phyloP scores from a whole-genome alignment of 2,113 vertebrate species.

The Polyodon spathula region DNA sequence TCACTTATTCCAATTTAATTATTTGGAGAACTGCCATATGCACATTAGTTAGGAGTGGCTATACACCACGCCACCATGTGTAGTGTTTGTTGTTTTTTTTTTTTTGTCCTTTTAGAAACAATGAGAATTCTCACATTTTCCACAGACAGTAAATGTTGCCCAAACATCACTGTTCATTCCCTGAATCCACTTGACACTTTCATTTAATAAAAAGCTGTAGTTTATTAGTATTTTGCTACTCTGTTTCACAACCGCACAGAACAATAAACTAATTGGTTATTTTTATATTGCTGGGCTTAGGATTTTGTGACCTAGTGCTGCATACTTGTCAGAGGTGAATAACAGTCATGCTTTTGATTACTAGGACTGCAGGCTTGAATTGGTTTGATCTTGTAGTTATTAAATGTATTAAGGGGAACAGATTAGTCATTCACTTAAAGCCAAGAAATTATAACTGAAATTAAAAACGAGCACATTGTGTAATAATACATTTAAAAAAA shows the following conservation, averaged over 20 bases:
- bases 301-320: conserved; percentile 31
- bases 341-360: conserved; percentile 38
- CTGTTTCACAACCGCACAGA: conserved; percentile 31
- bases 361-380: conserved; percentile 34
- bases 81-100: background rate
- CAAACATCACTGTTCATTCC: background rate
- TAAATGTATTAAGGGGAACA: conserved; percentile 41
- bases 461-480: conserved; percentile 32
- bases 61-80: conserved; percentile 44
- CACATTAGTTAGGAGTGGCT: conserved; percentile 56
- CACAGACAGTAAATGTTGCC: conserved; percentile 4
- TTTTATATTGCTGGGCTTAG: conserved; percentile 31
- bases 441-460: conserved; percentile 51
- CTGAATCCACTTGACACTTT: conserved; percentile 22
- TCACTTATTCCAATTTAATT: too few species aligned
- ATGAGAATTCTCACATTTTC: conserved; percentile 39
- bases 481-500: too few species aligned
- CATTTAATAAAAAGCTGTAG: conserved; percentile 19
- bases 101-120: conserved; percentile 48
- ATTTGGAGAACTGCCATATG: conserved; percentile 58
- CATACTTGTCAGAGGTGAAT: conserved; percentile 32
- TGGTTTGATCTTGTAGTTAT: conserved; percentile 40
- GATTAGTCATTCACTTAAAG: conserved; percentile 53
- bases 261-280: conserved; percentile 48
- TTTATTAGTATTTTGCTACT: conserved; percentile 24